Conservation (phyloP, 2,113 vertebrate species). For the Phaethornis superciliosus region DNA sequence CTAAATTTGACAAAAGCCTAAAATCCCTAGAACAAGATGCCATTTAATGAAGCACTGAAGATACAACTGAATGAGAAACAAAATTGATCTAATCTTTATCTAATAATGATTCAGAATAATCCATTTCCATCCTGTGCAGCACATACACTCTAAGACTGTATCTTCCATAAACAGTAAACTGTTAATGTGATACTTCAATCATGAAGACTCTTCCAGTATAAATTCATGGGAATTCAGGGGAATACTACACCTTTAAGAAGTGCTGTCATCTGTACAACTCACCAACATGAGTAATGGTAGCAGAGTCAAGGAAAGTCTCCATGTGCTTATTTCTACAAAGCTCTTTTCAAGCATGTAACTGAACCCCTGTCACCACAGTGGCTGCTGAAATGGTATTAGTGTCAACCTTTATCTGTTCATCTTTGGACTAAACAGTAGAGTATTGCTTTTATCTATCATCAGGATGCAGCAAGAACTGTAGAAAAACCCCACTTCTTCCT, state of each 20-base stretch:
- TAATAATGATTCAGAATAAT: neutral
- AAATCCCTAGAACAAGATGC: neutral
- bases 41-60: neutral
- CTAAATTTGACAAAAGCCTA: neutral
- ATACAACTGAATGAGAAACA: neutral
- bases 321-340: neutral
- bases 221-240: neutral
- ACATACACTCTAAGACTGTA: neutral
- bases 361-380: neutral
- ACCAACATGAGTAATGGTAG: neutral
- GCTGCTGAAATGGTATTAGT: neutral
- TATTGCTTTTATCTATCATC: neutral
- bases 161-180: neutral
- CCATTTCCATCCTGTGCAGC: neutral
- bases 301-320: neutral
- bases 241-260: neutral
- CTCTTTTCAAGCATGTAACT: neutral
- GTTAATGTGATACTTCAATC: neutral
- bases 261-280: neutral
- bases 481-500: neutral
- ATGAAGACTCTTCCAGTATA: neutral
- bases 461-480: neutral
- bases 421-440: neutral
- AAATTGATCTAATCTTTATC: neutral
- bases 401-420: neutral